Base-by-base conservation (phyloP, 1,140 invertebrate species). In the Catajapyx aquilonaris region DNA sequence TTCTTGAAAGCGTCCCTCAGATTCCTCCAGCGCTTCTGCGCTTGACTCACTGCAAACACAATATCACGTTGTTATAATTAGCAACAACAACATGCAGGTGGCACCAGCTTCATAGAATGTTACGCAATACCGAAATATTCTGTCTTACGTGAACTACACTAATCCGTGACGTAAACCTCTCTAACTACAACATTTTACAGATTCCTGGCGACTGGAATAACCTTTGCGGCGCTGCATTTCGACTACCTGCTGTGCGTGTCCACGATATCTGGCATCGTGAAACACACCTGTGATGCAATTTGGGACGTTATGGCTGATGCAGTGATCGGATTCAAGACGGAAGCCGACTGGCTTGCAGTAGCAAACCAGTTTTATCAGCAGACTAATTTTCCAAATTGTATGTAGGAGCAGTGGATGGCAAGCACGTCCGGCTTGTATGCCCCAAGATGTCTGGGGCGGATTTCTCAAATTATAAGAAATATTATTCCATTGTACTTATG, bases 391-490 rank as follows among this genome's bases (percentile, higher is more conserved):
- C 23, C 23, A 9, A 28, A 28, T 13, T 28, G 23, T 13, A n/a
- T n/a, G 23, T 28, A 9, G 23, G 23, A 7, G 23, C 23, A 7
- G 13, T 28, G 7, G 23, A 28, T 28, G 51, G 48, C 11, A 60
- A 57, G 42, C 51, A 59, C 43, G 44, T 57, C 16, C 28, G 45
- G 33, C 46, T 59, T 19, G 39, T 44, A 35, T 43, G 45, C 39
- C 57, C 54, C 18, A 9, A 33, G 5, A 41, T 53, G 36, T 46
- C 45, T 37, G 56, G 57, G 20, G 54, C 52, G 2, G 40, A 45
- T 20, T 62, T 47, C 50, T 55, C 45, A 36, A 64, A 64, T 44
- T 61, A 63, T 41, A 63, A 64, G 42, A 41, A 48, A 20, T 55
- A 44, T 41, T 61, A 54, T 41, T 55, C 47, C 16, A 51, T 60